Evolutionary conservation across 1,140 invertebrate species (phyloP).

Genomic region (Phthorimaea operculella): DNA sequence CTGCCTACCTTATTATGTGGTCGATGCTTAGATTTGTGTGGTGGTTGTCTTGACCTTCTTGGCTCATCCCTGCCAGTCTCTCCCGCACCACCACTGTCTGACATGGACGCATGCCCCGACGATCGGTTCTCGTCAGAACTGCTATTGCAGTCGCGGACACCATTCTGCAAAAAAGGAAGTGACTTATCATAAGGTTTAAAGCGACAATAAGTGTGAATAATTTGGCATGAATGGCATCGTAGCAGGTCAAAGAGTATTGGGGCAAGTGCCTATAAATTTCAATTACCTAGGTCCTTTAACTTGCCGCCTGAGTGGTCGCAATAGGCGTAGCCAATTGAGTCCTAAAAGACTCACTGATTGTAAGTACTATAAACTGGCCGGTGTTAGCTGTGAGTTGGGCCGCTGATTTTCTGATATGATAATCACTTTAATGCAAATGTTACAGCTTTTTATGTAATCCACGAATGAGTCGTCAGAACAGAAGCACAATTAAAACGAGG

Average conservation of each 20-base stretch:
- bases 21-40: slow-evolving; percentile 72
- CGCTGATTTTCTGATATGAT: too few relatives aligned
- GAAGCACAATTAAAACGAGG: background rate
- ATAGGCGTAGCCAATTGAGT: background rate
- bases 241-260: background rate
- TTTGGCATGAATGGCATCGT: background rate
- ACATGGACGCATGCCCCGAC: slow-evolving; percentile 92
- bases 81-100: slow-evolving; percentile 80
- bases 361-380: too few relatives aligned
- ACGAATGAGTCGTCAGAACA: background rate
- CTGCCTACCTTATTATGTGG: slow-evolving; percentile 50
- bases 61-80: slow-evolving; percentile 64
- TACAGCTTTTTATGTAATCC: background rate
- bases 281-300: background rate
- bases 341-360: too few relatives aligned
- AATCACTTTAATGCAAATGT: background rate
- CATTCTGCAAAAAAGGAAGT: slow-evolving; percentile 59
- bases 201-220: background rate
- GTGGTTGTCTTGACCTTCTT: slow-evolving; percentile 68
- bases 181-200: background rate
- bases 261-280: background rate
- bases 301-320: background rate
- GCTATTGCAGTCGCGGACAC: slow-evolving; percentile 84
- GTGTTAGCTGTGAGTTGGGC: too few relatives aligned
- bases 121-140: slow-evolving; percentile 90